Base-by-base conservation (phyloP, 2,113 vertebrate species). In the Vireo altiloquus region DNA sequence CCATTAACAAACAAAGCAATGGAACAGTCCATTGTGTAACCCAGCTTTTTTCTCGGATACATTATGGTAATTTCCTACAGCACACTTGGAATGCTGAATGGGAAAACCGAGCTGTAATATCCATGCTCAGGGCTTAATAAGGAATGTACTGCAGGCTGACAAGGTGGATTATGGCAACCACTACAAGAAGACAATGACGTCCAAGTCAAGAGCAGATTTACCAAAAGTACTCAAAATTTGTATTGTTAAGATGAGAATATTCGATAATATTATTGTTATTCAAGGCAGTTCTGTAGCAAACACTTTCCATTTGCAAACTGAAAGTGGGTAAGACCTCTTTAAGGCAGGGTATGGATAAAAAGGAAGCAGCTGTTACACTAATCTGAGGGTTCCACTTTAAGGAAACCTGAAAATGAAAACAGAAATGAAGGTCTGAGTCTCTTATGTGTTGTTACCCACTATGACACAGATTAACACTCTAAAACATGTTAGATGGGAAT, bases 31-130 rank as follows among this genome's bases (percentile, higher is more conserved):
- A 76, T 54, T 90, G 61, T 80, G n/a, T 33, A 85, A 66, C 10
- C 20, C 1, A 0, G 4, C 12, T 65, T 77, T 89, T 59, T 76
- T 46, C 50, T 82, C 1, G 0, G n/a, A 21, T 63, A 24, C 22
- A 10, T 78, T 61, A 85, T 76, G 57, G 35, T 80, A 72, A 88
- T 92, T 92, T 76, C 84, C 39, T 33, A 21, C 3, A 0, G 66
- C 8, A 18, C 35, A 47, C 9, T 91, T 57, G 35, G 54, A 28
- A 85, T 60, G 42, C 39, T 69, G 57, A 82, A 82, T 31, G 74
- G 53, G 44, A 82, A 72, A 69, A 35, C 10, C 46, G 23, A 90
- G 42, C 57, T 40, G 9, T 46, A 82, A 85, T 63, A 92, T 39
- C 82, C 60, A 40, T 44, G 42, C 59, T 52, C 20, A 37, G 33